Evolutionary conservation across 2,113 vertebrate species (phyloP).

Genomic region (Lophotis ruficrista): DNA sequence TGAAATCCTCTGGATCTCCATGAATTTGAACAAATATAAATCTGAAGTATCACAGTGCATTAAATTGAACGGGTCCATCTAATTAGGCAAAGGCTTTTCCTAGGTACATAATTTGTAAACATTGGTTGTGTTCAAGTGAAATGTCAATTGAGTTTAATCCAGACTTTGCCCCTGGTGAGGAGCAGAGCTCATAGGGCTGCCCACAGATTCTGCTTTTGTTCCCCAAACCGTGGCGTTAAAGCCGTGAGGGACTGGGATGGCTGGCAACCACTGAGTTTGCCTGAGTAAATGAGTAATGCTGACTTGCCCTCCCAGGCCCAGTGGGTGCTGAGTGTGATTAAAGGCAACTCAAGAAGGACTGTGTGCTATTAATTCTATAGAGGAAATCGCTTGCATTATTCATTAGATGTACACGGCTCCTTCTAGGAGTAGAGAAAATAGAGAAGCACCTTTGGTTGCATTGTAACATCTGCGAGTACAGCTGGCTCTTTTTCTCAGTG

Average conservation of each 20-base stretch:
- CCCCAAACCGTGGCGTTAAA: neutral
- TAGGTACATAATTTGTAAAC: neutral
- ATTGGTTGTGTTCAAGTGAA: neutral
- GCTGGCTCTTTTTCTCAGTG: slow-evolving; percentile 23
- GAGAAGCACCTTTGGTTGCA: slow-evolving; percentile 37
- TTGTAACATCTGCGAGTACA: slow-evolving; percentile 54
- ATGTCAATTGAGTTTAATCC: neutral
- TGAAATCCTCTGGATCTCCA: neutral
- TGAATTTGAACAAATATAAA: neutral
- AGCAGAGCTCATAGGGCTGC: neutral
- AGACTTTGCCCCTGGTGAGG: neutral
- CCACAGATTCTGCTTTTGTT: neutral
- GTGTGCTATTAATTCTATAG: slow-evolving; percentile 32
- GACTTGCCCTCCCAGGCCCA: slow-evolving; percentile 7
- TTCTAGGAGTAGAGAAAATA: slow-evolving; percentile 6
- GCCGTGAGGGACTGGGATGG: neutral
- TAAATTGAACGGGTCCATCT: neutral
- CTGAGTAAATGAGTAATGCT: neutral
- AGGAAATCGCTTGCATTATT: slow-evolving; percentile 48
- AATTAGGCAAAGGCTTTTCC: neutral
- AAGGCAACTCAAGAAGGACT: slow-evolving; percentile 26
- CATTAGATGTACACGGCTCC: neutral
- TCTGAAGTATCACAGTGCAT: neutral
- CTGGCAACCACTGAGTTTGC: neutral
- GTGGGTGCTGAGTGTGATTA: slow-evolving; percentile 39